Evolutionary conservation across 2,888 invertebrate species (phyloP).

Genomic region (Argyresthia goedartella): DNA sequence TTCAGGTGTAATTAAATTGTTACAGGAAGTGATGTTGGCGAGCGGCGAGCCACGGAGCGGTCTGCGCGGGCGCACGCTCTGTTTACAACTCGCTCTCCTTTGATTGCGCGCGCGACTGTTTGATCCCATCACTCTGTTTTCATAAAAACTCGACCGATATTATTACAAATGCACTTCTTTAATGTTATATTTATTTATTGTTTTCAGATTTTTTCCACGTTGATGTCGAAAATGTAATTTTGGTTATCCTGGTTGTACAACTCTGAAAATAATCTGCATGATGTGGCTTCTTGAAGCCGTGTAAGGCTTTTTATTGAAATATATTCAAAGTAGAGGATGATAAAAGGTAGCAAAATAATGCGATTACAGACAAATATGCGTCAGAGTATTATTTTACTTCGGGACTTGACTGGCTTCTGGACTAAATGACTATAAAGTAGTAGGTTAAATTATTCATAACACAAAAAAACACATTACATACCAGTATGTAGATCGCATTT

Average conservation of each 20-base stretch:
- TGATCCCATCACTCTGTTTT: slow-evolving; percentile 17
- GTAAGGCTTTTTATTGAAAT: too few relatives aligned
- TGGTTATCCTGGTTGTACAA: background rate
- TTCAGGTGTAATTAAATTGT: slow-evolving; percentile 40
- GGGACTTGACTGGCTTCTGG: background rate
- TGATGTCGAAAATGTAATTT: background rate
- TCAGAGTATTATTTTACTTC: background rate
- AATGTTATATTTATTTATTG: slow-evolving; percentile 6
- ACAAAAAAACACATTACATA: too few relatives aligned
- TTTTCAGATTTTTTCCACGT: background rate
- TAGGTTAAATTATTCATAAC: too few relatives aligned
- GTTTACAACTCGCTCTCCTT: slow-evolving; percentile 25
- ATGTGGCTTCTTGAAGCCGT: background rate
- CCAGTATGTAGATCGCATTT: too few relatives aligned
- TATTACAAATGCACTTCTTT: slow-evolving; percentile 5
- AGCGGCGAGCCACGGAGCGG: too few relatives aligned
- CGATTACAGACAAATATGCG: background rate
- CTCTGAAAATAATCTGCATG: background rate
- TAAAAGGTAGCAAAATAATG: background rate
- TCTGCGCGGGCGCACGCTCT: slow-evolving; percentile 8
- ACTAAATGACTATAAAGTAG: too few relatives aligned
- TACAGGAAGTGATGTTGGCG: slow-evolving; percentile 27
- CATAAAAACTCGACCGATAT: background rate
- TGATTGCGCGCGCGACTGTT: slow-evolving; percentile 22
- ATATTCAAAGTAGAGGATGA: background rate